Conservation (phyloP, 2,113 vertebrate genomes). For the Hippoglossus stenolepis region DNA sequence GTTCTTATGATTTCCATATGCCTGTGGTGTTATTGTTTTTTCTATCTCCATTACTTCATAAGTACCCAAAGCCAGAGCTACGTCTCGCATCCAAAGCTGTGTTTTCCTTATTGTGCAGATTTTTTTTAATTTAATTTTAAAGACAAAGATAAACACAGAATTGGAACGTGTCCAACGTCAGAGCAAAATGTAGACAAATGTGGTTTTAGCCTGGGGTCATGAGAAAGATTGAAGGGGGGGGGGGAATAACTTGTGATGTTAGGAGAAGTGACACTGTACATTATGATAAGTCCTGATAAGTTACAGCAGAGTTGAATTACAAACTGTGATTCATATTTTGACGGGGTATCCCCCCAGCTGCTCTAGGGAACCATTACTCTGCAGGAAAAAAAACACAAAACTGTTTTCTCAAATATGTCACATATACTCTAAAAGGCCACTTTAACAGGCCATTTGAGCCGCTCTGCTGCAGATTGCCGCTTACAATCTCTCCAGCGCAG, state of each 20-base stretch:
- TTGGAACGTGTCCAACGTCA: constrained; percentile 43
- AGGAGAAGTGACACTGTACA: constrained; percentile 18
- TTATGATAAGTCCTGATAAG: constrained; percentile 32
- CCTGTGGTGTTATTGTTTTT: constrained; percentile 76
- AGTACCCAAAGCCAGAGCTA: constrained; percentile 49
- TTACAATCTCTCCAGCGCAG: constrained; percentile 11
- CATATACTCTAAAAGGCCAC: constrained; percentile 18
- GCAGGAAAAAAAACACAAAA: constrained; percentile 17
- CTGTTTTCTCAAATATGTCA: constrained; percentile 53
- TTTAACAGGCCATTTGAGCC: constrained; percentile 43
- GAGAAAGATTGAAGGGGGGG: constrained; percentile 22
- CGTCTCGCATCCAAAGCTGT: constrained; percentile 41
- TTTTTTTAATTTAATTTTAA: constrained; percentile 39
- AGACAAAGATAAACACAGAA: constrained; percentile 55
- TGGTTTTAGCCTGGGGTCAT: constrained; percentile 25
- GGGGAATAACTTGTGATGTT: constrained; percentile 16
- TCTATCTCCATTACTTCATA: constrained; percentile 74
- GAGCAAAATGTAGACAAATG: constrained; percentile 46
- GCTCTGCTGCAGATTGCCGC: constrained; percentile 15
- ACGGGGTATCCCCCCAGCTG: neutral
- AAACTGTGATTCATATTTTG: constrained; percentile 46
- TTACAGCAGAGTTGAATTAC: constrained; percentile 36
- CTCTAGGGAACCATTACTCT: constrained; percentile 35
- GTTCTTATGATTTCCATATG: constrained; percentile 85
- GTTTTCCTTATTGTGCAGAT: constrained; percentile 51